phyloP scores from a whole-genome alignment of 2,113 vertebrate genomes.

The Cephalopholis sonnerati region DNA sequence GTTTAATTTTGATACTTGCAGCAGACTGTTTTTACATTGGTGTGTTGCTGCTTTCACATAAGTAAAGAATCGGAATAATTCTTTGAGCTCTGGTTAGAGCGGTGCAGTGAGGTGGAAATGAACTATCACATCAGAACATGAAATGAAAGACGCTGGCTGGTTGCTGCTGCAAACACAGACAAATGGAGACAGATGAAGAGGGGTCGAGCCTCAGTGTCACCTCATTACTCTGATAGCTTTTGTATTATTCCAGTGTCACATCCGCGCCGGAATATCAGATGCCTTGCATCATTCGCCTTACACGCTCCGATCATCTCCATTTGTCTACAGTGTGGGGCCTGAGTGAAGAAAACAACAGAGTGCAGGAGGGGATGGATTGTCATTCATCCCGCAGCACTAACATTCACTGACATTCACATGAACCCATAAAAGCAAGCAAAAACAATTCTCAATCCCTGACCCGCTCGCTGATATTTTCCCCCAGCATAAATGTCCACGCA shows the following conservation, averaged over 20 bases:
- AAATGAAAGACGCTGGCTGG: constrained; percentile 17
- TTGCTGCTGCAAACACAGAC: constrained; percentile 18
- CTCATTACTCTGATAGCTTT: constrained; percentile 53
- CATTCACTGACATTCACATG: constrained; percentile 46
- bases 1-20: no score
- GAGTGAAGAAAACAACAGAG: constrained; percentile 14
- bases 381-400: constrained; percentile 12
- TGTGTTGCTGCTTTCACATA: not conserved
- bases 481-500: not conserved
- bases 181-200: constrained; percentile 44
- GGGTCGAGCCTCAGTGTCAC: constrained; percentile 19
- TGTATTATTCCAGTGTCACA: constrained; percentile 52
- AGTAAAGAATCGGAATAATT: not conserved
- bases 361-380: constrained; percentile 7
- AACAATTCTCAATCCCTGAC: constrained; percentile 35
- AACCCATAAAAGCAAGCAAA: constrained; percentile 45
- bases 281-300: constrained; percentile 36
- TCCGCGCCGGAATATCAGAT: constrained; percentile 30
- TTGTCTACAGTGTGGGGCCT: constrained; percentile 18
- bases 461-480: constrained; percentile 20
- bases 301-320: constrained; percentile 42
- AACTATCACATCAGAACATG: constrained; percentile 7
- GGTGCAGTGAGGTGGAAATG: constrained; percentile 5
- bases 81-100: not conserved
- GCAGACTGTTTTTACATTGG: not conserved